phyloP scores from a whole-genome alignment of 2,888 invertebrate species.

The Plebejus anna region DNA sequence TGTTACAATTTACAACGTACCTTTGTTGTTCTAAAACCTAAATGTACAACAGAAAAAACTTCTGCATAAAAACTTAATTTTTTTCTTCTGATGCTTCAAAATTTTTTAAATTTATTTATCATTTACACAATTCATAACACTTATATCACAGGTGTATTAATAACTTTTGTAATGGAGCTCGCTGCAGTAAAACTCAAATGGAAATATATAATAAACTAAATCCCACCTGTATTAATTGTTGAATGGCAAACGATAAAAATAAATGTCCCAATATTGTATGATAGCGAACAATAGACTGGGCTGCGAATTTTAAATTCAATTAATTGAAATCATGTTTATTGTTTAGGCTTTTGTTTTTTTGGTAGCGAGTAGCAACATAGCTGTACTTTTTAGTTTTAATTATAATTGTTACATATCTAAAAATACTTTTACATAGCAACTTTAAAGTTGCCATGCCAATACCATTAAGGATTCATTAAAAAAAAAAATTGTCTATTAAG shows the following conservation, averaged over 20 bases:
- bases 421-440: no score
- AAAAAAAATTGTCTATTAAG: not conserved
- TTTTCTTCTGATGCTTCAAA: no score
- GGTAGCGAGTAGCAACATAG: not conserved
- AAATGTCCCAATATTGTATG: not conserved
- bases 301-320: not conserved
- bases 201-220: not conserved
- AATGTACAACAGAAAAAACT: no score
- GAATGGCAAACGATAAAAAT: not conserved
- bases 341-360: not conserved
- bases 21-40: no score
- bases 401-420: not conserved
- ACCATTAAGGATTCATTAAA: no score
- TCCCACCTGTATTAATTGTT: not conserved
- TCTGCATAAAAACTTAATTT: no score
- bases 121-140: no score
- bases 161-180: not conserved
- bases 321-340: constrained; percentile 19
- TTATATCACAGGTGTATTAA: no score
- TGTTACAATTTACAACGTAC: no score
- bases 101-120: no score
- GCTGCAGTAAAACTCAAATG: not conserved
- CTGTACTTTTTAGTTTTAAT: not conserved
- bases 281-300: not conserved
- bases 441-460: no score